Conservation (phyloP, 2,888 invertebrate species). For the Agrochola lychnidis region DNA sequence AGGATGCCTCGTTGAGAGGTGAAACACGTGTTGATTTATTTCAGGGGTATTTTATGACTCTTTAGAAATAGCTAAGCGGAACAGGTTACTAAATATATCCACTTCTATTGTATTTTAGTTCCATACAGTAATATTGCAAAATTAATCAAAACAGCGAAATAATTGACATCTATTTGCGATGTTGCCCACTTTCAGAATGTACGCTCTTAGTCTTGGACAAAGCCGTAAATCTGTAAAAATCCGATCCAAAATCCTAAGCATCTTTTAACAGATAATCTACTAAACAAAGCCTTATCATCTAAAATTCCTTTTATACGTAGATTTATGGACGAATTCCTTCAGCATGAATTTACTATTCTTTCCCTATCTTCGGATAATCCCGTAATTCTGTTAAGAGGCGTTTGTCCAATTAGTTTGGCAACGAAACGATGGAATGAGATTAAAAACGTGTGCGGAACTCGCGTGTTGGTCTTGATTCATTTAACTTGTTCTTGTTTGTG, state of each 20-base stretch:
- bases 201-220: background rate
- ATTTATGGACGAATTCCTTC: constrained; percentile 16
- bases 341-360: constrained; percentile 40
- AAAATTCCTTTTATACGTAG: constrained; percentile 37
- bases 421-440: constrained; percentile 37
- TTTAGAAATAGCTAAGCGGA: no score
- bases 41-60: no score
- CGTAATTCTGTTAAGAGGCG: constrained; percentile 40
- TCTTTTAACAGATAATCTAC: constrained; percentile 36
- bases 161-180: no score
- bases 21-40: no score
- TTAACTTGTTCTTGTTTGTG: background rate
- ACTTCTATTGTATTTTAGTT: no score
- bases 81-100: no score
- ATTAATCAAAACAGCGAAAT: no score
- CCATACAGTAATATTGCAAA: no score
- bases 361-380: constrained; percentile 39
- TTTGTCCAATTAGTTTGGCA: constrained; percentile 39
- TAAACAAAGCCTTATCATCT: constrained; percentile 23
- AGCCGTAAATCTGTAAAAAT: background rate
- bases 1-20: no score
- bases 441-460: constrained; percentile 5
- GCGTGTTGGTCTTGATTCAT: background rate
- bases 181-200: no score
- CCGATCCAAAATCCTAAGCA: constrained; percentile 16